Conservation (phyloP, 2,113 vertebrate species). For the Seriola quinqueradiata region DNA sequence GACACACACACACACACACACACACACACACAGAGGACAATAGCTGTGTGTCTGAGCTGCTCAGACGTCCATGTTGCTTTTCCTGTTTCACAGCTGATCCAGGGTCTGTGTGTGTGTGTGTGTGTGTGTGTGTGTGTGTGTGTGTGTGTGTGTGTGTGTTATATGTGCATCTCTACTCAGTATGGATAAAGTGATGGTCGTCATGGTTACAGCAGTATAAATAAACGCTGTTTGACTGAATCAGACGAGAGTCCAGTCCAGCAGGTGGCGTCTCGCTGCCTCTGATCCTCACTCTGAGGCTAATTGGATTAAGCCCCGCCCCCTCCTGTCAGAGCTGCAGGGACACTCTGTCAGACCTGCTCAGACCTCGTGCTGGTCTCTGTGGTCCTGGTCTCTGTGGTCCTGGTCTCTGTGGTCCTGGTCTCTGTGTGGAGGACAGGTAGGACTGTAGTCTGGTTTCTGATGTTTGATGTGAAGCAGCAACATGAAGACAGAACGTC, state of each 20-base stretch:
- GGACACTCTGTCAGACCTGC: slow-evolving; percentile 5
- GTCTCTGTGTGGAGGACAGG: too few relatives aligned
- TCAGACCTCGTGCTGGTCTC: slow-evolving; percentile 6
- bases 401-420: too few relatives aligned
- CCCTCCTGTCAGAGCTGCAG: slow-evolving; percentile 21
- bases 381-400: not conserved
- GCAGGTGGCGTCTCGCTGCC: slow-evolving; percentile 24
- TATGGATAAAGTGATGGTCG: too few relatives aligned
- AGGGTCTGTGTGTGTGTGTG: not conserved
- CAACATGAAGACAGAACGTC: too few relatives aligned
- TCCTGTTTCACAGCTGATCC: not conserved
- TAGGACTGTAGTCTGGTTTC: too few relatives aligned
- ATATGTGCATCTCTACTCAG: too few relatives aligned
- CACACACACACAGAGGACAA: not conserved
- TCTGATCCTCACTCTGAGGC: not conserved
- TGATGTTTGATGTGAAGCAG: too few relatives aligned
- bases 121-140: too few relatives aligned
- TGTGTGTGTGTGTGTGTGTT: too few relatives aligned
- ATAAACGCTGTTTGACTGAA: too few relatives aligned
- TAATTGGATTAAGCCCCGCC: slow-evolving; percentile 71
- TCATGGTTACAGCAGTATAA: too few relatives aligned
- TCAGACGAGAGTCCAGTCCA: not conserved
- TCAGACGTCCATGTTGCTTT: not conserved
- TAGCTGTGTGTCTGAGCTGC: not conserved
- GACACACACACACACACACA: not conserved